These are phyloP conservation scores for Mustelus asterias DNA, from an alignment of 2,113 vertebrate genomes.

Conservation along the genomic window DNA sequence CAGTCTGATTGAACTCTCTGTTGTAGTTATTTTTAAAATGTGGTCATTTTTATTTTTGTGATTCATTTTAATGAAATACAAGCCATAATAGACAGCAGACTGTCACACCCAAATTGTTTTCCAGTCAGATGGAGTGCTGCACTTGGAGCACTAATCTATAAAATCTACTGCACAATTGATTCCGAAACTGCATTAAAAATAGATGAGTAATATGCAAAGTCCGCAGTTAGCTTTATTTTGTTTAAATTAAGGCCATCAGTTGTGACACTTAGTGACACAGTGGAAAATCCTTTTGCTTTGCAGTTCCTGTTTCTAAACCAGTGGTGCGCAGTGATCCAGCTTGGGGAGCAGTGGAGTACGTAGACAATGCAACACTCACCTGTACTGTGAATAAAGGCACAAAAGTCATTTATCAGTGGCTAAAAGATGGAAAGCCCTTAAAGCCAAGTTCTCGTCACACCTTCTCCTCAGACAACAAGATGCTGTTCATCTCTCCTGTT, in stretches of 20 bases:
- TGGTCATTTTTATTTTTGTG: neutral
- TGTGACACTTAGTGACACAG: neutral
- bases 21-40: neutral
- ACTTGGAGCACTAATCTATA: neutral
- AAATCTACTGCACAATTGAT: neutral
- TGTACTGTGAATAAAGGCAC: slow-evolving; percentile 57
- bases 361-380: slow-evolving; percentile 62
- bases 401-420: slow-evolving; percentile 60
- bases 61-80: neutral
- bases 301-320: slow-evolving; percentile 62
- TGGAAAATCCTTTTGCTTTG: slow-evolving; percentile 35
- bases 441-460: slow-evolving; percentile 46
- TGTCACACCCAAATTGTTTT: neutral
- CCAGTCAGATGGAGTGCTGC: neutral
- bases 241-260: neutral
- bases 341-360: slow-evolving; percentile 59
- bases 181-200: neutral
- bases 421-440: slow-evolving; percentile 57
- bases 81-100: neutral
- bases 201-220: neutral
- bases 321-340: slow-evolving; percentile 52
- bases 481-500: slow-evolving; percentile 59
- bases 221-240: neutral
- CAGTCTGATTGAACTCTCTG: neutral
- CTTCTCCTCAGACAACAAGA: slow-evolving; percentile 56